Conservation (phyloP, 2,888 invertebrate genomes). For the Nebria salina region DNA sequence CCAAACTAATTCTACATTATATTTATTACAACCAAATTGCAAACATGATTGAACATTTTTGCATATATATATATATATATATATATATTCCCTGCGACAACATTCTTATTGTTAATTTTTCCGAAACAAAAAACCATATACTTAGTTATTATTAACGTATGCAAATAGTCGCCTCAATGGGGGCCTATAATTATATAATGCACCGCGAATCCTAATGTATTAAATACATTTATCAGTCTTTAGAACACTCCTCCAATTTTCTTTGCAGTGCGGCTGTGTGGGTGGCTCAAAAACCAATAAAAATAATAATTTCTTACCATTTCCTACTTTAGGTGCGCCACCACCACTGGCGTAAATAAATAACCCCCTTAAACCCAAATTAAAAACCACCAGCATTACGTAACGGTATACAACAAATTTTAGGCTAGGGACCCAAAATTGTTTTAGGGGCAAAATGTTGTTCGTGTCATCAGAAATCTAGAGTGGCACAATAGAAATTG, state of each 20-base stretch:
- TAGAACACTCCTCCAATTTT: no score
- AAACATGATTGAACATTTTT: neutral
- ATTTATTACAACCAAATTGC: neutral
- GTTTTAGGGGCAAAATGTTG: no score
- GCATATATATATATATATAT: no score
- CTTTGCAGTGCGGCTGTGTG: neutral
- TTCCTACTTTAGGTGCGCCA: neutral
- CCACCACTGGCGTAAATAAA: neutral
- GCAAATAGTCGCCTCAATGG: neutral
- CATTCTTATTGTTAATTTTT: neutral
- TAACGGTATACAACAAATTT: no score
- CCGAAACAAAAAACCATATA: neutral
- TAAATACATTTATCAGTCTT: no score
- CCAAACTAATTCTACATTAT: neutral
- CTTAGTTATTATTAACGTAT: neutral
- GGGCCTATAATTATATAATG: neutral
- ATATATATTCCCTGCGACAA: neutral
- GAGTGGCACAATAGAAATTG: no score
- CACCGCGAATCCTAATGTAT: no score
- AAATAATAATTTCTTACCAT: neutral
- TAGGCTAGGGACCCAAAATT: no score
- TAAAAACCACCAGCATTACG: no score
- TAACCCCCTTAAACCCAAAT: no score
- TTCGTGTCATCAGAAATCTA: no score
- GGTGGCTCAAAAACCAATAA: neutral